A percentile compares a stretch with the other conserved stretches of the same genome.
These are phyloP conservation scores for Julus scanicus DNA, from an alignment of 2,888 invertebrate genomes.

Conservation along the genomic window DNA sequence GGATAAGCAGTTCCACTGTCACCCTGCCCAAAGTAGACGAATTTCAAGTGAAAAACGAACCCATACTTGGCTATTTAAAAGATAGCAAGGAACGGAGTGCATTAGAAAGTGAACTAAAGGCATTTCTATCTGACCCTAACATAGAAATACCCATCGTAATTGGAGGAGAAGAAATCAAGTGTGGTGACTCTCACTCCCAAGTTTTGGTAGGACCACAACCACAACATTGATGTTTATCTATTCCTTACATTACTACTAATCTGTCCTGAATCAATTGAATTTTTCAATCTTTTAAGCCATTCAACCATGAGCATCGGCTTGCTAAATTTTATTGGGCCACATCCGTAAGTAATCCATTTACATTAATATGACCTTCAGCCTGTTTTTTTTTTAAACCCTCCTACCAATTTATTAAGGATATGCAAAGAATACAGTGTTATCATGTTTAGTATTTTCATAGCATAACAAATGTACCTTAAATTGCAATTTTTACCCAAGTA, in stretches of 20 bases:
- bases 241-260: background rate
- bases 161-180: slow-evolving; percentile 86
- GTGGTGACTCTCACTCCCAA: slow-evolving; percentile 82
- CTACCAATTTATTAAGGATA: background rate
- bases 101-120: slow-evolving; percentile 76
- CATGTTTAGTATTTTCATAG: too few species aligned
- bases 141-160: slow-evolving; percentile 96
- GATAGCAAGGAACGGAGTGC: slow-evolving; percentile 83
- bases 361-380: background rate
- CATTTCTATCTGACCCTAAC: slow-evolving; percentile 72
- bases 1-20: slow-evolving; percentile 22
- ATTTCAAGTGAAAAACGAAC: slow-evolving; percentile 81
- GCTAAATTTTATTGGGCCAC: slow-evolving; percentile 95
- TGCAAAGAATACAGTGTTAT: too few species aligned
- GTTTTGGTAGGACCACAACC: slow-evolving; percentile 70
- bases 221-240: background rate
- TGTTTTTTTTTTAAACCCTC: background rate
- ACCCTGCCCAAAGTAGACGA: slow-evolving; percentile 71
- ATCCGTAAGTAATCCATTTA: slow-evolving; percentile 67
- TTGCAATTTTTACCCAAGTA: too few species aligned
- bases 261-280: slow-evolving; percentile 11
- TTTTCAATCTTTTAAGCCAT: slow-evolving; percentile 76
- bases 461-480: too few species aligned
- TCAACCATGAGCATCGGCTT: slow-evolving; percentile 85
- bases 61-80: slow-evolving; percentile 81